Conservation (phyloP, 2,113 vertebrate species). For the Phrynocephalus versicolor region DNA sequence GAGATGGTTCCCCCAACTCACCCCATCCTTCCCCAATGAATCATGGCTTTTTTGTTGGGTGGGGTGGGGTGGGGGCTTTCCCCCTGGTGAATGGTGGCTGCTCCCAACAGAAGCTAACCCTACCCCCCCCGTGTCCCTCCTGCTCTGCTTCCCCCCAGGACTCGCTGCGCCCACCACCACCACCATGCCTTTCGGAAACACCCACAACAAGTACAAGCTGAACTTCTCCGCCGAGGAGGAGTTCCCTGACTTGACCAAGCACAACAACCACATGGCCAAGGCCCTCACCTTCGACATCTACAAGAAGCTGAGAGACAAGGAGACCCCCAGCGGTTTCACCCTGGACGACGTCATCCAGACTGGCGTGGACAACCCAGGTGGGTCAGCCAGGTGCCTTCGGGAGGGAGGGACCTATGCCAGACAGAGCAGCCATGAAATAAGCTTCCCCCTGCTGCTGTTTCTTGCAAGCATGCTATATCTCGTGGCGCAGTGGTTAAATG, state of each 20-base stretch:
- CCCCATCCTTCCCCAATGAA: too few relatives aligned
- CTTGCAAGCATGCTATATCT: accelerated
- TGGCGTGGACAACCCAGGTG: conserved; percentile 93
- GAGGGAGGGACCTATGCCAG: too few relatives aligned
- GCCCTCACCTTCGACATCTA: conserved; percentile 83
- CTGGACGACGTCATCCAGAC: conserved; percentile 91
- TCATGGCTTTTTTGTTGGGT: too few relatives aligned
- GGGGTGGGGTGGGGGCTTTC: too few relatives aligned
- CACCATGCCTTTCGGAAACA: conserved; percentile 86
- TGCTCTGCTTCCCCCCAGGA: conserved; percentile 46
- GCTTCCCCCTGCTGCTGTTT: background rate
- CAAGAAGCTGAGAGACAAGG: conserved; percentile 84
- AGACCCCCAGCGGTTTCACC: conserved; percentile 91
- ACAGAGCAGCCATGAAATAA: too few relatives aligned
- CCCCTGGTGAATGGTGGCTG: too few relatives aligned
- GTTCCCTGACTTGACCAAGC: conserved; percentile 83
- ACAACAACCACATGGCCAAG: conserved; percentile 98
- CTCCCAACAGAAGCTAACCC: too few relatives aligned
- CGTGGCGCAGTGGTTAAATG: too few relatives aligned
- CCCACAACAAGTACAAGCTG: conserved; percentile 89
- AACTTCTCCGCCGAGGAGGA: conserved; percentile 85
- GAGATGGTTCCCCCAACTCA: too few relatives aligned
- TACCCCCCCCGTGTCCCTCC: accelerated
- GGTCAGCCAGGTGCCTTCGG: conserved; percentile 37
- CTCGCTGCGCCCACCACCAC: conserved; percentile 59